A percentile compares a stretch with the other conserved stretches of the same genome.
Conservation (phyloP, 2,797 vertebrate genomes). For the Pseudotriccus pelzelni region DNA sequence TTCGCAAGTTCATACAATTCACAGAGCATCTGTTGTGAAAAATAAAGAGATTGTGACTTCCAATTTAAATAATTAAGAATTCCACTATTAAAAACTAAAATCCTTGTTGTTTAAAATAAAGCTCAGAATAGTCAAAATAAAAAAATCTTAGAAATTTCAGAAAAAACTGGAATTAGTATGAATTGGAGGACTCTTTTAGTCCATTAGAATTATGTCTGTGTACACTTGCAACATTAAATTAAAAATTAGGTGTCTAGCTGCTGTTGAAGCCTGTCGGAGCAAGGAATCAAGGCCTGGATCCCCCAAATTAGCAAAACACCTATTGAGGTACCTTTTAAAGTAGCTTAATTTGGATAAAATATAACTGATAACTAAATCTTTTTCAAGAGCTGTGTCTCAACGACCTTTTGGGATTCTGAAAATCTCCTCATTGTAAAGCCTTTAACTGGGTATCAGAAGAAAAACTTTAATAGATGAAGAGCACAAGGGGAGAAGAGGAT, state of each 20-base stretch:
- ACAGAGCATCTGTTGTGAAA: slow-evolving; percentile 84
- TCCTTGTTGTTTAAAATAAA: slow-evolving; percentile 53
- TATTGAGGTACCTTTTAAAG: not conserved
- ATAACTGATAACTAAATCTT: not conserved
- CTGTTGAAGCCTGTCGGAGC: not conserved
- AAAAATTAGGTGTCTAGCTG: not conserved
- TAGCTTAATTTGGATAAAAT: not conserved
- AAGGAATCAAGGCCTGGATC: not conserved
- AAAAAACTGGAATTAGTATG: not conserved
- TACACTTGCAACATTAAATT: not conserved
- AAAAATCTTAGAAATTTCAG: slow-evolving; percentile 3
- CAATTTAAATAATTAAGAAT: slow-evolving; percentile 77
- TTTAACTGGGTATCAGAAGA: not conserved
- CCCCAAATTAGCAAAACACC: not conserved
- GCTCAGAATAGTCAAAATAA: not conserved
- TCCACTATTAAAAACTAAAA: slow-evolving; percentile 76
- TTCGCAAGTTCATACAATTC: slow-evolving; percentile 82
- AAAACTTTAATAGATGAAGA: not conserved
- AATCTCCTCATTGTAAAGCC: not conserved
- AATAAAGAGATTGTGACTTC: slow-evolving; percentile 80
- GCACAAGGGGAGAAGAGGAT: not conserved
- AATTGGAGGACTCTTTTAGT: not conserved
- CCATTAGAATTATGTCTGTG: not conserved
- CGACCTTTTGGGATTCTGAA: not conserved
- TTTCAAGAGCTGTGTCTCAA: not conserved